phyloP scores from a whole-genome alignment of 2,113 vertebrate genomes.

The Nothoprocta pentlandii region DNA sequence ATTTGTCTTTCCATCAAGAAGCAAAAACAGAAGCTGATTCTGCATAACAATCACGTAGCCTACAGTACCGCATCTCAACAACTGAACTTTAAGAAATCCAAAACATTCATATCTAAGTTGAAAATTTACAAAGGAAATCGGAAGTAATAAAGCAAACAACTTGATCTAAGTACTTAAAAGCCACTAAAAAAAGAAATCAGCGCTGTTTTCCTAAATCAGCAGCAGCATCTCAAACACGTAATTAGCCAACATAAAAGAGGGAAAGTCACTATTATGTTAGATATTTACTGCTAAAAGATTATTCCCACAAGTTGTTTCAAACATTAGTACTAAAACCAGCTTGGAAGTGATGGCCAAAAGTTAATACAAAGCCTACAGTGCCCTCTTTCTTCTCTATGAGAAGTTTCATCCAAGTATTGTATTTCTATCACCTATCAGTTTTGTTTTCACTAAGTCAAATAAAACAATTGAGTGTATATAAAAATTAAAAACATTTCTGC shows the following conservation, averaged over 20 bases:
- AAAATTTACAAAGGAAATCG: background rate
- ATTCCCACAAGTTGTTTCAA: conserved; percentile 1
- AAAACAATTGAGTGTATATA: background rate
- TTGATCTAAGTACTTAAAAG: conserved; percentile 47
- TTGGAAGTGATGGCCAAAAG: background rate
- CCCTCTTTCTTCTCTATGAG: conserved; percentile 75
- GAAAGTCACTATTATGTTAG: conserved; percentile 1
- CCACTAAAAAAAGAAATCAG: background rate
- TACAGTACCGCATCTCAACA: background rate
- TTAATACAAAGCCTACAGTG: conserved; percentile 63
- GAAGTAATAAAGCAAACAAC: conserved; percentile 5
- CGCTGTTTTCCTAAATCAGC: background rate
- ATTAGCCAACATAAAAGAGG: conserved; percentile 23
- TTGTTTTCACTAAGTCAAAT: background rate
- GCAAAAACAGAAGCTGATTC: background rate
- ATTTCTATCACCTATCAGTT: background rate
- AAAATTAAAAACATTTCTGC: background rate
- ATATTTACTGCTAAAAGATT: conserved; percentile 55
- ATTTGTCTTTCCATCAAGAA: conserved; percentile 18
- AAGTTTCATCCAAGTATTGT: conserved; percentile 7
- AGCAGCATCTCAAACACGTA: conserved; percentile 18
- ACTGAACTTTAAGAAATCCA: background rate
- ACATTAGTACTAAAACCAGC: background rate
- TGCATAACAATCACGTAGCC: background rate
- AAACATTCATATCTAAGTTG: background rate